Evolutionary conservation across 2,888 invertebrate species (phyloP).

Genomic region (Ectobius pallidus): DNA sequence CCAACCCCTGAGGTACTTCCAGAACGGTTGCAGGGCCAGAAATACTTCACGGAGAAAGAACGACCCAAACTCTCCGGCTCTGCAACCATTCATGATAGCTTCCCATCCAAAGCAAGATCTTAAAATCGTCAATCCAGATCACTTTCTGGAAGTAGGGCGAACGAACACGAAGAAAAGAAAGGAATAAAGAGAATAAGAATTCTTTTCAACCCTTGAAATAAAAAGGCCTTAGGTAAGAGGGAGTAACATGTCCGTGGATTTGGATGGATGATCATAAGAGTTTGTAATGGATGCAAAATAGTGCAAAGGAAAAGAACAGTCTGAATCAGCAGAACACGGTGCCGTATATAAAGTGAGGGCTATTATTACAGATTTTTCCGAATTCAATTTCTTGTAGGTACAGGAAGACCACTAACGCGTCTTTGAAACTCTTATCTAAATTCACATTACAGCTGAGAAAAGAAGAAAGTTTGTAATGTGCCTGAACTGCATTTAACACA

Average conservation of each 20-base stretch:
- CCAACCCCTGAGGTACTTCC: slow-evolving; percentile 4
- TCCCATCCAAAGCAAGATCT: slow-evolving; percentile 31
- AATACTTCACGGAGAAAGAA: slow-evolving; percentile 18
- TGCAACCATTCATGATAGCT: slow-evolving; percentile 21
- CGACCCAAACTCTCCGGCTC: not conserved
- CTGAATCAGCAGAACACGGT: not conserved
- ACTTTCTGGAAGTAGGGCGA: slow-evolving; percentile 1
- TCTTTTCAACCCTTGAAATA: slow-evolving; percentile 12
- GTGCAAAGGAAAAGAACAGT: not conserved
- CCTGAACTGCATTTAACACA: not conserved
- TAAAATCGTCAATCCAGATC: slow-evolving; percentile 35
- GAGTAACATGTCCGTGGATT: not conserved
- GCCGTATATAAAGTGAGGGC: not conserved
- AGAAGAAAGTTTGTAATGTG: not conserved
- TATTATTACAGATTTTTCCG: not conserved
- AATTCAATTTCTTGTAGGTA: not conserved
- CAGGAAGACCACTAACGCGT: not conserved
- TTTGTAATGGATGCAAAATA: slow-evolving; percentile 1
- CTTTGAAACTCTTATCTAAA: not conserved
- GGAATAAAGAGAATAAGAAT: not conserved
- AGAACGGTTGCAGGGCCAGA: not conserved
- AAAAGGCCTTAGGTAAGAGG: not conserved
- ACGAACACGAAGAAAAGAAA: not conserved
- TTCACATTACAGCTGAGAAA: not conserved
- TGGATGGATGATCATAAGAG: not conserved